These are phyloP conservation scores for Zaprionus inermis DNA, from an alignment of 1,140 invertebrate species.

Conservation along the genomic window DNA sequence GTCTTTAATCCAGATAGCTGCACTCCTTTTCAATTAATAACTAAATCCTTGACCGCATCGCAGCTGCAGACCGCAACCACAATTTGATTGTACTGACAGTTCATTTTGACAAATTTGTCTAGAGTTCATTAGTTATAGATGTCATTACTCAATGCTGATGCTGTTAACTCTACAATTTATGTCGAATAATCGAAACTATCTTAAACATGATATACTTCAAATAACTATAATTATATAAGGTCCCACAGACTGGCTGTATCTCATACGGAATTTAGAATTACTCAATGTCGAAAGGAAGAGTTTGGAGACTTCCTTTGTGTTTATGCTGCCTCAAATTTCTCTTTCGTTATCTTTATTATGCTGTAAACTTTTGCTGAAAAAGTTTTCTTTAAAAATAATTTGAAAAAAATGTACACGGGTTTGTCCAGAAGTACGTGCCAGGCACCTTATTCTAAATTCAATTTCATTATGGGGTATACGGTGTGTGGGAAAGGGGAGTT, in stretches of 20 bases:
- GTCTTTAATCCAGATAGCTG: no score
- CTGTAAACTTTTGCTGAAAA: conserved; percentile 73
- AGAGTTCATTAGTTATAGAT: conserved; percentile 74
- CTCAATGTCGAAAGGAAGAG: neutral
- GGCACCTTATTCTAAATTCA: conserved; percentile 78
- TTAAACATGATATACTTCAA: no score
- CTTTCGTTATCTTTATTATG: conserved; percentile 67
- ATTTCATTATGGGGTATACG: conserved; percentile 62
- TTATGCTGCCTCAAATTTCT: neutral
- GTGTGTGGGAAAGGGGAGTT: neutral
- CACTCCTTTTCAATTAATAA: no score
- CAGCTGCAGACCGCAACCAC: conserved; percentile 39
- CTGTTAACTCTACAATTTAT: no score
- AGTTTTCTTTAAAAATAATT: conserved; percentile 73
- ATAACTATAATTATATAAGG: no score
- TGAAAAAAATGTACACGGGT: conserved; percentile 72
- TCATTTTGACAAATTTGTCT: conserved; percentile 77
- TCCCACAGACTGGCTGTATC: no score
- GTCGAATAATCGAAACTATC: no score
- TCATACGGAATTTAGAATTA: neutral
- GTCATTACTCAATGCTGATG: no score
- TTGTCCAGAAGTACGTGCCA: conserved; percentile 73
- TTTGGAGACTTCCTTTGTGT: conserved; percentile 31
- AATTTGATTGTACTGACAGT: conserved; percentile 65
- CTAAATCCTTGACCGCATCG: no score